phyloP scores from a whole-genome alignment of 2,113 vertebrate genomes.

The Catagonus wagneri region DNA sequence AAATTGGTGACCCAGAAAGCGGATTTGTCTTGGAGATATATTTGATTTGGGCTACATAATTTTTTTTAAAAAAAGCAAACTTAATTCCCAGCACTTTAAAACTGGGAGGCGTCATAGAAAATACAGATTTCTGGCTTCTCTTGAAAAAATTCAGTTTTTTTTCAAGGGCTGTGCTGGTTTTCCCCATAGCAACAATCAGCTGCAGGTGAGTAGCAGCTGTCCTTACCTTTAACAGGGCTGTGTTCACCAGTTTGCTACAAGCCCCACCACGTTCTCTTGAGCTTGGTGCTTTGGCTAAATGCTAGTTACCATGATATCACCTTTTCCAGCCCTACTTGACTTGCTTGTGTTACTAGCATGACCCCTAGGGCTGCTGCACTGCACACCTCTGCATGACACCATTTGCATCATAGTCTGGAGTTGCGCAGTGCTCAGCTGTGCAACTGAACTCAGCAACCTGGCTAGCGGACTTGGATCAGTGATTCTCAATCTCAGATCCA shows the following conservation, averaged over 20 bases:
- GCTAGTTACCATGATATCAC: not conserved
- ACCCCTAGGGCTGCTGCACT: not conserved
- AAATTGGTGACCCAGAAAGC: not conserved
- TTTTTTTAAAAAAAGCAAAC: not conserved
- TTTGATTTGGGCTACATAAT: conserved; percentile 32
- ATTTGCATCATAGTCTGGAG: not conserved
- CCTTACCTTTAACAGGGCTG: not conserved
- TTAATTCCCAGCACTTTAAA: conserved; percentile 46
- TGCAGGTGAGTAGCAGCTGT: conserved; percentile 36
- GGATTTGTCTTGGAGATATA: not conserved
- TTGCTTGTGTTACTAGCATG: not conserved
- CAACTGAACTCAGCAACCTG: not conserved
- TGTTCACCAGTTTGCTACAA: not conserved
- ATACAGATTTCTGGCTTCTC: conserved; percentile 70
- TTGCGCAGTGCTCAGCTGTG: not conserved
- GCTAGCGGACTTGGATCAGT: not conserved
- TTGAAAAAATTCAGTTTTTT: conserved; percentile 42
- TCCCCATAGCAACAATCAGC: conserved; percentile 31
- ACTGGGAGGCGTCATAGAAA: conserved; percentile 22
- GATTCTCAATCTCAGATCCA: not conserved
- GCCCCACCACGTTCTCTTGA: not conserved
- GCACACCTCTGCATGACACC: not conserved
- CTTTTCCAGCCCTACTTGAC: not conserved
- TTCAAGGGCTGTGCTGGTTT: conserved; percentile 43
- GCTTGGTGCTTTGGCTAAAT: not conserved